These are phyloP conservation scores for Nothobranchius kuhntae DNA, from an alignment of 2,113 vertebrate genomes.

Conservation along the genomic window DNA sequence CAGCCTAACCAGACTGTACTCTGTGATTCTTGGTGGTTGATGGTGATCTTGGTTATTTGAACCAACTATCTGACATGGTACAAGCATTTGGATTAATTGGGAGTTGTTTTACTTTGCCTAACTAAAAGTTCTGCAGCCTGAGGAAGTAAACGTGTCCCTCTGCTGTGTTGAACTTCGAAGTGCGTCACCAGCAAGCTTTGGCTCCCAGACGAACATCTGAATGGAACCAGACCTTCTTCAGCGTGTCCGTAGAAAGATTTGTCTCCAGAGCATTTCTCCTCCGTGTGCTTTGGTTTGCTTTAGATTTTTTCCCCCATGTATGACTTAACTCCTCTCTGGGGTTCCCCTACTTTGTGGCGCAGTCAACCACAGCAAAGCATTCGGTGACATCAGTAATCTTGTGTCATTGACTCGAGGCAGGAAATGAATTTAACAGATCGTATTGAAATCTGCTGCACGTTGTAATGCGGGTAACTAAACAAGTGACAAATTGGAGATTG, in stretches of 20 bases:
- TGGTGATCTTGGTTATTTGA: background rate
- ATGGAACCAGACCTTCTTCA: background rate
- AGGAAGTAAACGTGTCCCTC: constrained; percentile 30
- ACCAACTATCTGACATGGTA: background rate
- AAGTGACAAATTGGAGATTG: constrained; percentile 43
- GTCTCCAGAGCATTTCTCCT: constrained; percentile 1
- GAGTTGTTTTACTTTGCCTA: constrained; percentile 8
- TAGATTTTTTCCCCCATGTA: constrained; percentile 21
- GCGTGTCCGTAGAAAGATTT: constrained; percentile 4
- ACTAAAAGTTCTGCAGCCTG: constrained; percentile 38
- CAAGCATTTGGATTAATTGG: constrained; percentile 3
- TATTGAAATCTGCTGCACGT: constrained; percentile 18
- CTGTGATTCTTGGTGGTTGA: too few relatives aligned
- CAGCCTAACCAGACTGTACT: too few relatives aligned
- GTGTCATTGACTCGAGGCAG: constrained; percentile 32
- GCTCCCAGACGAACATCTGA: constrained; percentile 8
- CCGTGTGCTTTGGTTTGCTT: background rate
- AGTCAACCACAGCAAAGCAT: constrained; percentile 47
- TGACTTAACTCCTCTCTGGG: constrained; percentile 37
- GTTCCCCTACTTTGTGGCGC: constrained; percentile 47
- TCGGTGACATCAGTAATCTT: constrained; percentile 46
- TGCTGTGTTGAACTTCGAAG: constrained; percentile 9
- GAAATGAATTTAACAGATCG: constrained; percentile 28
- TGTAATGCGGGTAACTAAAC: constrained; percentile 46
- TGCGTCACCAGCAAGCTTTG: background rate